A percentile compares a stretch with the other conserved stretches of the same genome.
phyloP scores from a whole-genome alignment of 1,140 invertebrate genomes.

The Drosophila lacteicornis region DNA sequence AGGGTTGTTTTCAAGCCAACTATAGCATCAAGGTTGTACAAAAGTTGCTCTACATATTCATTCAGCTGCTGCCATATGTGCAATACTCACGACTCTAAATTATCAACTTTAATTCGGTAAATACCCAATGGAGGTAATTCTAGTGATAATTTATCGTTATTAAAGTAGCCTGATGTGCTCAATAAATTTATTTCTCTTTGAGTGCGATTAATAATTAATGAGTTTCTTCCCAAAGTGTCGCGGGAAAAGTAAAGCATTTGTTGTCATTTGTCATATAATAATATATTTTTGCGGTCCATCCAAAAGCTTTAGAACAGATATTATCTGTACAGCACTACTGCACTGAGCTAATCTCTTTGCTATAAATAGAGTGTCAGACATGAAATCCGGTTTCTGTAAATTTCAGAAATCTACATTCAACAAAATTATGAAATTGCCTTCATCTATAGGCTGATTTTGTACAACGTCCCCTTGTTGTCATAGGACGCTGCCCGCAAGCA shows the following conservation, averaged over 20 bases:
- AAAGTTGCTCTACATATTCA: slow-evolving; percentile 28
- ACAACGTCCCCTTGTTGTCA: slow-evolving; percentile 89
- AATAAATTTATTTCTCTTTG: slow-evolving; percentile 86
- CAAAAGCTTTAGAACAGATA: slow-evolving; percentile 81
- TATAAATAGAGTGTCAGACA: slow-evolving; percentile 58
- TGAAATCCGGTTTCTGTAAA: slow-evolving; percentile 71
- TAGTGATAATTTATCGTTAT: slow-evolving; percentile 72
- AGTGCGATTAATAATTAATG: slow-evolving; percentile 89
- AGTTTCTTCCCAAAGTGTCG: slow-evolving; percentile 94
- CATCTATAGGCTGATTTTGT: slow-evolving; percentile 87
- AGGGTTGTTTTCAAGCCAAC: slow-evolving; percentile 43
- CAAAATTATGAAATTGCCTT: slow-evolving; percentile 87
- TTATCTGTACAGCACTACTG: slow-evolving; percentile 15
- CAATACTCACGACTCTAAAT: slow-evolving; percentile 33
- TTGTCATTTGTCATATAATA: too few species aligned
- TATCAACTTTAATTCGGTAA: slow-evolving; percentile 46
- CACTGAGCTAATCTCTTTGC: slow-evolving; percentile 34
- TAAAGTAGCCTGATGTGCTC: slow-evolving; percentile 85
- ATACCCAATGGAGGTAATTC: slow-evolving; percentile 89
- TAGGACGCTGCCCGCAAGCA: slow-evolving; percentile 87
- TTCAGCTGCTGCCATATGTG: slow-evolving; percentile 60
- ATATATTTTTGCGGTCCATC: slow-evolving; percentile 88
- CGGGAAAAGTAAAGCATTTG: slow-evolving; percentile 92
- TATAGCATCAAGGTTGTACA: slow-evolving; percentile 27
- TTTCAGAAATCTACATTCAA: slow-evolving; percentile 94